These are phyloP conservation scores for Pheosia gnoma DNA, from an alignment of 2,888 invertebrate genomes.

Conservation along the genomic window DNA sequence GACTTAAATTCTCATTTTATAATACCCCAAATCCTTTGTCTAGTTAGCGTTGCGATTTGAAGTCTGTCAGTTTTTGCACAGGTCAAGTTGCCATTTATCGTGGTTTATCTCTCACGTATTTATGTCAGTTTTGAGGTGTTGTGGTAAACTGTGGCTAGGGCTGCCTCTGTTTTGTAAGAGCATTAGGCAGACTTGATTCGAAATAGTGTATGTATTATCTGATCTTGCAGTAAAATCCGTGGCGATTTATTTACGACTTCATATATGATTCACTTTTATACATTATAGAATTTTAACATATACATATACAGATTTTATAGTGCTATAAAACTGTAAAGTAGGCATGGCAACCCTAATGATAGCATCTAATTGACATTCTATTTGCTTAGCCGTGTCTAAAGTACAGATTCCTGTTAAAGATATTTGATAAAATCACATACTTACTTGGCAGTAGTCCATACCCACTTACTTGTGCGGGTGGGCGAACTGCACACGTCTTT, in stretches of 20 bases:
- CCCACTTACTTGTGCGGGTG: too few species aligned
- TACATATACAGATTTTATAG: not conserved
- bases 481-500: too few species aligned
- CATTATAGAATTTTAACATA: not conserved
- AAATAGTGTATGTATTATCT: too few species aligned
- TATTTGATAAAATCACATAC: slow-evolving; percentile 14
- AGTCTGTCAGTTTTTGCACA: slow-evolving; percentile 7
- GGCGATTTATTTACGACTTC: too few species aligned
- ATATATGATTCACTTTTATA: too few species aligned
- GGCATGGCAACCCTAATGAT: not conserved
- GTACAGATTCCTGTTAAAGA: slow-evolving; percentile 15
- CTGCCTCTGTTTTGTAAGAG: not conserved
- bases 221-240: too few species aligned
- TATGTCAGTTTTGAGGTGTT: slow-evolving; percentile 3
- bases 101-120: slow-evolving; percentile 2
- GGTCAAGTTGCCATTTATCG: slow-evolving; percentile 2
- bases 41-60: slow-evolving; percentile 5
- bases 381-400: slow-evolving; percentile 25
- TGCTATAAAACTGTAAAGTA: not conserved
- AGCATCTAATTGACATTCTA: slow-evolving; percentile 29
- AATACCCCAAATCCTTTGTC: slow-evolving; percentile 14
- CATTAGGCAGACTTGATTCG: not conserved
- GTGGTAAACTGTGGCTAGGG: slow-evolving; percentile 1
- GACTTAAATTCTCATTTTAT: slow-evolving; percentile 19
- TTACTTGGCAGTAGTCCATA: not conserved